phyloP scores from a whole-genome alignment of 1,140 invertebrate genomes.

The Onthophagus taurus region DNA sequence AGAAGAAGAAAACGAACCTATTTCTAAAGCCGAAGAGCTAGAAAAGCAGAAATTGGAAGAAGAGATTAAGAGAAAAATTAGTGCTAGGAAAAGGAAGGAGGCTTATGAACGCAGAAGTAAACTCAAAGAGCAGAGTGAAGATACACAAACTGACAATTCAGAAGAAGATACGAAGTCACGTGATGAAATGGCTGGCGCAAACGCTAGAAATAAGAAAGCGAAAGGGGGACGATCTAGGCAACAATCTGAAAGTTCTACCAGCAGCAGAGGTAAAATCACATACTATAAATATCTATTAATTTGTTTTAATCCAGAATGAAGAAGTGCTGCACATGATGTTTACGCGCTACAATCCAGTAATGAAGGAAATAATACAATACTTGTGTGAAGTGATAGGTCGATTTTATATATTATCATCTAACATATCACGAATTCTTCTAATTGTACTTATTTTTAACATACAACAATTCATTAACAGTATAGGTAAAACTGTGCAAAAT shows the following conservation, averaged over 20 bases:
- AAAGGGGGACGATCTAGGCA: constrained; percentile 23
- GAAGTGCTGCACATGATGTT: no score
- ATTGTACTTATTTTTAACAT: no score
- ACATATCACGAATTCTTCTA: no score
- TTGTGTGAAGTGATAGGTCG: no score
- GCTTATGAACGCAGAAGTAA: constrained; percentile 23
- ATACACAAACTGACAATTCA: constrained; percentile 18
- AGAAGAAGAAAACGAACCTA: constrained; percentile 26
- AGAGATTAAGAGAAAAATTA: constrained; percentile 14
- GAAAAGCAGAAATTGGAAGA: constrained; percentile 19
- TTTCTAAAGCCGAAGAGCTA: constrained; percentile 32
- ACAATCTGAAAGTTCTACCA: constrained; percentile 17
- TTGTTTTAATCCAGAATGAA: no score
- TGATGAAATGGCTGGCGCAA: constrained; percentile 33
- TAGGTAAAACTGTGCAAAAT: no score
- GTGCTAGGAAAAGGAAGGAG: constrained; percentile 14
- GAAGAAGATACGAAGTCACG: constrained; percentile 20
- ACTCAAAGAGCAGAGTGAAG: constrained; percentile 20
- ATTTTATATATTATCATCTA: no score
- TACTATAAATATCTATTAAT: no score
- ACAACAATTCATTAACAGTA: no score
- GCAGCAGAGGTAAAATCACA: constrained; percentile 14
- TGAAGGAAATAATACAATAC: no score
- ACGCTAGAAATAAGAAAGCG: constrained; percentile 25
- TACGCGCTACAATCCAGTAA: no score